A percentile compares a stretch with the other conserved stretches of the same genome.
Conservation (phyloP, 2,113 vertebrate genomes). For the Coreoperca whiteheadi region DNA sequence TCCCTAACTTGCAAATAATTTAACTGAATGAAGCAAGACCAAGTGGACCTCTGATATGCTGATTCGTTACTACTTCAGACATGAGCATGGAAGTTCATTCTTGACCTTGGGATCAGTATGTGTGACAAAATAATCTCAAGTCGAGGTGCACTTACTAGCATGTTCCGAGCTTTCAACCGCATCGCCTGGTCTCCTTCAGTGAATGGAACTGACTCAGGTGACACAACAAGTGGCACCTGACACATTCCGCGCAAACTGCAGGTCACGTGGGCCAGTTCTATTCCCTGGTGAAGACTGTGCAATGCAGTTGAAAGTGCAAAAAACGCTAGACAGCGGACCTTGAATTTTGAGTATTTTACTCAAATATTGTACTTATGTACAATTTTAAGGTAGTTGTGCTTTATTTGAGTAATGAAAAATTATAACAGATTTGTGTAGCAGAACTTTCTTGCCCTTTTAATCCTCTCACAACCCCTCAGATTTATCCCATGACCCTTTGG, state of each 20-base stretch:
- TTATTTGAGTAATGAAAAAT: too few relatives aligned
- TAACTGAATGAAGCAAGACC: not conserved
- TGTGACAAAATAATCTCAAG: not conserved
- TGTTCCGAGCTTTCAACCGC: not conserved
- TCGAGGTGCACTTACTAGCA: not conserved
- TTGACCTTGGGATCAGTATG: too few relatives aligned
- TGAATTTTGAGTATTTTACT: not conserved
- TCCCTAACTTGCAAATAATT: not conserved
- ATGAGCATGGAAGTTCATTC: not conserved
- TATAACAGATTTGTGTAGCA: too few relatives aligned
- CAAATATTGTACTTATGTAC: too few relatives aligned
- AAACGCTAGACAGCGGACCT: not conserved
- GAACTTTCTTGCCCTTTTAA: too few relatives aligned
- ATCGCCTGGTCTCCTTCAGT: not conserved
- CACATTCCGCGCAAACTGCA: too few relatives aligned
- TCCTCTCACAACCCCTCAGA: too few relatives aligned
- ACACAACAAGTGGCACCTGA: not conserved
- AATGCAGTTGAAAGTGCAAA: not conserved
- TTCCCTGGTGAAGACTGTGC: not conserved
- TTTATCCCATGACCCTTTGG: too few relatives aligned
- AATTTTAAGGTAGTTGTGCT: too few relatives aligned
- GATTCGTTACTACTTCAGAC: too few relatives aligned
- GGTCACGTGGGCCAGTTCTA: not conserved
- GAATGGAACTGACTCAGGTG: not conserved
- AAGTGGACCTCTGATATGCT: not conserved